Conservation (phyloP, 2,113 vertebrate genomes). For the Burhinus bistriatus region DNA sequence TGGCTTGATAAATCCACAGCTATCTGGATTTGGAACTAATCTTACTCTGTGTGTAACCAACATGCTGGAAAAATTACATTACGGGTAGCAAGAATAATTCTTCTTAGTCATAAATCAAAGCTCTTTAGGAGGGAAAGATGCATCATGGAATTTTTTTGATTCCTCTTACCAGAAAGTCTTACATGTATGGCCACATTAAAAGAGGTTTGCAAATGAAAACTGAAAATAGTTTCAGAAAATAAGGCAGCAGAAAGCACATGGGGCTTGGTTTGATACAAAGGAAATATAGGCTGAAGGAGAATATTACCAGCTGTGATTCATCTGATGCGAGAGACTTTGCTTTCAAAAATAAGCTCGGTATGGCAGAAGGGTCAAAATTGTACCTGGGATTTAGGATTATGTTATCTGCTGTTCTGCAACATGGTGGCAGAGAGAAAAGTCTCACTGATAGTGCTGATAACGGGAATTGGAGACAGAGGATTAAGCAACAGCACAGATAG, state of each 20-base stretch:
- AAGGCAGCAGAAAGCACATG: constrained; percentile 30
- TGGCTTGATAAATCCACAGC: constrained; percentile 48
- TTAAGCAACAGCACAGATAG: constrained; percentile 56
- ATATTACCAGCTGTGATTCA: constrained; percentile 37
- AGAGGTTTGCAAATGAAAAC: constrained; percentile 6
- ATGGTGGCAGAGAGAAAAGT: constrained; percentile 59
- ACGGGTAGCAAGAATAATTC: constrained; percentile 27
- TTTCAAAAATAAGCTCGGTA: constrained; percentile 41
- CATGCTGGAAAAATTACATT: constrained; percentile 55
- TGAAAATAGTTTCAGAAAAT: constrained; percentile 58
- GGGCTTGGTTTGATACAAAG: constrained; percentile 17
- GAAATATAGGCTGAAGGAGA: constrained; percentile 10
- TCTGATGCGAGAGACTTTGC: constrained; percentile 46
- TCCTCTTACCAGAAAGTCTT: constrained; percentile 29
- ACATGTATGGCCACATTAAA: constrained; percentile 40
- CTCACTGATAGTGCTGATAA: constrained; percentile 41
- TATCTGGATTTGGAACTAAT: constrained; percentile 58
- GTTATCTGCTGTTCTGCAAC: constrained; percentile 66
- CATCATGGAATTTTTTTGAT: constrained; percentile 15
- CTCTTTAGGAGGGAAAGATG: constrained; percentile 35
- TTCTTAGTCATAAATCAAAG: constrained; percentile 53
- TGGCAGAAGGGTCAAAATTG: neutral
- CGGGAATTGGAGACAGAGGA: constrained; percentile 43
- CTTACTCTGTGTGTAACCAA: constrained; percentile 9
- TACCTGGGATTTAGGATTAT: constrained; percentile 67